Evolutionary conservation across 2,888 invertebrate species (phyloP).

Genomic region (Xestia sexstrigata): DNA sequence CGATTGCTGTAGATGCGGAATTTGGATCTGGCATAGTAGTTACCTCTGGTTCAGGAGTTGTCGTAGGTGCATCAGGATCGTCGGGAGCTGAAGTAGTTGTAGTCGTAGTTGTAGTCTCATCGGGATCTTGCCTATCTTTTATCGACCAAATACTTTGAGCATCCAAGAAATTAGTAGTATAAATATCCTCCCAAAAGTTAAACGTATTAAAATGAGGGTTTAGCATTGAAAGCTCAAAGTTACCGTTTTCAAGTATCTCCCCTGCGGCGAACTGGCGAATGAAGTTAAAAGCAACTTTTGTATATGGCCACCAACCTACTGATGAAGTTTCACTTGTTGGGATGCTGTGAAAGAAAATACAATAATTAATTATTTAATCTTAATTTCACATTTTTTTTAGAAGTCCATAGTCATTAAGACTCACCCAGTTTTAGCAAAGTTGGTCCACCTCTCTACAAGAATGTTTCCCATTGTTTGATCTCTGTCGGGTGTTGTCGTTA

Average conservation of each 20-base stretch:
- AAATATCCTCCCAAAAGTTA: conserved; percentile 81
- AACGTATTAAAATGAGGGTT: conserved; percentile 77
- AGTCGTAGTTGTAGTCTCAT: conserved; percentile 10
- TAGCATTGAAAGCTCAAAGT: conserved; percentile 71
- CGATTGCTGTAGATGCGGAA: conserved; percentile 79
- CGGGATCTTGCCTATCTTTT: conserved; percentile 68
- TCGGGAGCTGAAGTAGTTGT: background rate
- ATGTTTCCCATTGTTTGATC: conserved; percentile 79
- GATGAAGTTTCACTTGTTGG: conserved; percentile 77
- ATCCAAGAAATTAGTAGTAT: conserved; percentile 78
- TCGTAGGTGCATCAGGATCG: background rate
- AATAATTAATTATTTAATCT: background rate
- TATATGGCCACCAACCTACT: conserved; percentile 77
- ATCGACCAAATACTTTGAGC: conserved; percentile 78
- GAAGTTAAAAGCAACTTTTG: conserved; percentile 65
- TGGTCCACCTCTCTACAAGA: conserved; percentile 85
- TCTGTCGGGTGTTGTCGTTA: conserved; percentile 53
- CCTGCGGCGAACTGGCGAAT: conserved; percentile 74
- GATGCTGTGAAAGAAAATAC: conserved; percentile 72
- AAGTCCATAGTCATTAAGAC: conserved; percentile 35
- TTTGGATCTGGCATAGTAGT: conserved; percentile 42
- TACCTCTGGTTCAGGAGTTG: background rate
- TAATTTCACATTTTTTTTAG: background rate
- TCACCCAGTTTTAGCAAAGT: conserved; percentile 84
- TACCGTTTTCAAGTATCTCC: conserved; percentile 68